Conservation (phyloP, 2,888 invertebrate genomes). For the Drosophila longiperda region DNA sequence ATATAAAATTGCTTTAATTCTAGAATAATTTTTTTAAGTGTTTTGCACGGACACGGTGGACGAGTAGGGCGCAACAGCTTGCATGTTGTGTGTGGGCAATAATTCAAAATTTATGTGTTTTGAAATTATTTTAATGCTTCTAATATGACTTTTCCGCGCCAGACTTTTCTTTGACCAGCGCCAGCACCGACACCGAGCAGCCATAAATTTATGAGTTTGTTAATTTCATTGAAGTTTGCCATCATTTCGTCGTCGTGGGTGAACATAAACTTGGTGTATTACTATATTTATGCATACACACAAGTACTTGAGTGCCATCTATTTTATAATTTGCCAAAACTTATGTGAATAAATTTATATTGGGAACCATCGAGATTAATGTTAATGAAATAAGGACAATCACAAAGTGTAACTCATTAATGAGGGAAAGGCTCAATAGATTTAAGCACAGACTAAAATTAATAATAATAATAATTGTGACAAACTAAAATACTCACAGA, state of each 20-base stretch:
- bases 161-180: conserved; percentile 37
- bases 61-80: conserved; percentile 17
- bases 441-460: neutral
- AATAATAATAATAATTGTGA: neutral
- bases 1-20: neutral
- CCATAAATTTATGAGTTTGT: conserved; percentile 67
- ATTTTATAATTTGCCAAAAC: neutral
- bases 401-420: neutral
- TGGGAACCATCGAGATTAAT: neutral
- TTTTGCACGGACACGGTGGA: conserved; percentile 6
- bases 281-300: neutral
- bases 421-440: neutral
- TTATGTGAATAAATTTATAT: neutral
- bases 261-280: conserved; percentile 9
- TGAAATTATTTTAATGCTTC: conserved; percentile 79
- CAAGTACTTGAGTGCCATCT: neutral
- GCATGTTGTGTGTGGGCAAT: conserved; percentile 68
- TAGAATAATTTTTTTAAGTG: neutral
- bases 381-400: neutral
- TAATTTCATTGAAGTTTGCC: conserved; percentile 53
- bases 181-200: conserved; percentile 20
- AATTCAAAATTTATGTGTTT: conserved; percentile 80
- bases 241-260: conserved; percentile 29
- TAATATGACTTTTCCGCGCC: conserved; percentile 64
- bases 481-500: neutral